Base-by-base conservation (phyloP, 2,113 vertebrate genomes). In the Rhea americana region DNA sequence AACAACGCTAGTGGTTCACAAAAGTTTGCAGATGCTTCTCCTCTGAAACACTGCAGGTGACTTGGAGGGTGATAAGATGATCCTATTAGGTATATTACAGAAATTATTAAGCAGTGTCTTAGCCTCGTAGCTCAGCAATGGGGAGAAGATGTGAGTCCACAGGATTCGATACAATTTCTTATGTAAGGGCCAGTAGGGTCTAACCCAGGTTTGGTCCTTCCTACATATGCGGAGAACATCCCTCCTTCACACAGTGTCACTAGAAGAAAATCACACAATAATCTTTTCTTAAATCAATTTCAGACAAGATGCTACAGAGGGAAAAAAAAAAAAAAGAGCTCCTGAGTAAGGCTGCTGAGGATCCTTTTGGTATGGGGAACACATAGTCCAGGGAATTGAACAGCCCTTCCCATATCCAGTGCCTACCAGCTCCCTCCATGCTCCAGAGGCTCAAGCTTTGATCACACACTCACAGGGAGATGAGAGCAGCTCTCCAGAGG, bases 381-480 rank as follows among this genome's bases (percentile, higher is more conserved):
- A 2, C 20, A 28, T 2, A 51, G 8, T 43, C 35, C 41, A 1
- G 37, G 11, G 51, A 47, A 2, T 6, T 65, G 15, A 90, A 28
- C 15, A 76, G 10, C n/a, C 9, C 35, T 79, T 85, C 37, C 22
- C 21, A 53, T 7, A 62, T 1, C 5, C 10, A 0, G 22, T 5
- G 58, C 5, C 2, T 0, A 0, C 28, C 39, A 47, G 78, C 67
- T 58, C 13, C 7, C 19, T 72, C n/a, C 30, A 28, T 9, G 15
- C 9, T 72, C 9, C 28, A 28, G 67, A 26, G 67, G 75, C 10
- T 71, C 51, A 9, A 32, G 8, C 32, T 92, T 76, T 26, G 28
- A 0, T 16, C 45, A 12, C 14, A 58, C 5, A n/a, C 32, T n/a
- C 10, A 5, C 0, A 3, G 63, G 8, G 28, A 19, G 11, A 82